A percentile compares a stretch with the other conserved stretches of the same genome.
These are phyloP conservation scores for Crotophaga sulcirostris DNA, from an alignment of 2,113 vertebrate genomes.

Conservation along the genomic window DNA sequence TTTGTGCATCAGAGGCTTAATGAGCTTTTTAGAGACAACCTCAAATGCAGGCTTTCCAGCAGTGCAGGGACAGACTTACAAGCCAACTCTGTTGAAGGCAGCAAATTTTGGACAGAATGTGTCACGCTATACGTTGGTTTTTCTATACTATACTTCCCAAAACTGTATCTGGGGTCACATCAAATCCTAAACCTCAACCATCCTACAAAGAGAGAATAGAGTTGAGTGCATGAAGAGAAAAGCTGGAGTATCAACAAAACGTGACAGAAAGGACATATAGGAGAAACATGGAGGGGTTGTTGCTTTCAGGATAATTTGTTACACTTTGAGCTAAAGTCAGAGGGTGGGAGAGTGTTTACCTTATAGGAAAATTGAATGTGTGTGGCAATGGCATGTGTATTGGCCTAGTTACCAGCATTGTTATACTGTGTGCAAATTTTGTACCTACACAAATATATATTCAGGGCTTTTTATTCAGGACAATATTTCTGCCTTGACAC, in stretches of 20 bases:
- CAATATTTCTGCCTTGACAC: not conserved
- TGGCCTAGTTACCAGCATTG: fast-evolving
- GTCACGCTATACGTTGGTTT: not conserved
- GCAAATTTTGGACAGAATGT: not conserved
- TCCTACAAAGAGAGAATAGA: not conserved
- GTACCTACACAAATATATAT: not conserved
- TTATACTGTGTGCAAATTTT: not conserved
- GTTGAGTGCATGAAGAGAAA: not conserved
- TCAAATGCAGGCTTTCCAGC: not conserved
- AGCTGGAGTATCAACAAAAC: not conserved
- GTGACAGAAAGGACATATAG: not conserved
- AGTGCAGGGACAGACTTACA: not conserved
- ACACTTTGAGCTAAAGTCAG: not conserved
- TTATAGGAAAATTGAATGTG: fast-evolving
- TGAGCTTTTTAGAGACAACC: not conserved
- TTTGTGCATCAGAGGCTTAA: not conserved
- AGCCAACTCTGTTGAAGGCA: not conserved
- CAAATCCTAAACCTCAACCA: not conserved
- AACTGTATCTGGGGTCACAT: not conserved
- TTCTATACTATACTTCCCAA: not conserved
- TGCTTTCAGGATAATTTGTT: not conserved
- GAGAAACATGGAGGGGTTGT: not conserved
- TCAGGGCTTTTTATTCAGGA: not conserved
- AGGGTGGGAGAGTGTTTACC: not conserved
- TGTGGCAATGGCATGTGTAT: fast-evolving